Percentiles rank a stretch among this genome's conserved stretches.
Evolutionary conservation across 2,797 vertebrate genomes (phyloP).

Genomic region (Ataeniobius toweri): DNA sequence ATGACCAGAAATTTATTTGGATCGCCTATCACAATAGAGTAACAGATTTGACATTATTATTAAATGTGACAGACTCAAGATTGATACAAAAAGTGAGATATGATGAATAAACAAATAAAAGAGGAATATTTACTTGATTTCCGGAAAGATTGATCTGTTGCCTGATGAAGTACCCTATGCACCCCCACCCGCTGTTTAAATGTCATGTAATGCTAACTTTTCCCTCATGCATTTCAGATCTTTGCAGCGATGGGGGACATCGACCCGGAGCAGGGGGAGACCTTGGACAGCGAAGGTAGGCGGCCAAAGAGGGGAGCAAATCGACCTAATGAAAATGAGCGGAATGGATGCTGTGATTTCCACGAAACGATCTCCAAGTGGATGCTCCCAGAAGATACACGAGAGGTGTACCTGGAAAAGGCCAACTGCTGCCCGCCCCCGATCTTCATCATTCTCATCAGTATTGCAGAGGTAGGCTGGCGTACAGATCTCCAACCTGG

Average conservation of each 20-base stretch:
- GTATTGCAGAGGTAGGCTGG: slow-evolving; percentile 83
- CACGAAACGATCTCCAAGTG: slow-evolving; percentile 82
- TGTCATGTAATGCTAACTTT: background rate
- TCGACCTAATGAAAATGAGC: background rate
- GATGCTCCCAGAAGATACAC: slow-evolving; percentile 84
- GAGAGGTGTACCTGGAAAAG: slow-evolving; percentile 81
- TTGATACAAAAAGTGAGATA: background rate
- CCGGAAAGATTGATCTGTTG: no score
- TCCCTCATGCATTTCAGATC: background rate
- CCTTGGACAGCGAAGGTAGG: slow-evolving; percentile 48
- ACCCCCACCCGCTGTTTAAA: background rate
- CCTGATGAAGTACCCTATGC: background rate
- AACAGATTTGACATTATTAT: background rate
- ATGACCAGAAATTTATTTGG: background rate
- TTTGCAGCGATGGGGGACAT: slow-evolving; percentile 54
- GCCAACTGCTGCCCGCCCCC: slow-evolving; percentile 90
- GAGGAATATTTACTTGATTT: no score
- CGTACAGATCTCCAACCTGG: background rate
- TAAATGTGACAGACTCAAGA: background rate
- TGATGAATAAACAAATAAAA: background rate
- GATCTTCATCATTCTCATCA: slow-evolving; percentile 89
- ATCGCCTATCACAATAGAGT: background rate
- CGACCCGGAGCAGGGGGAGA: slow-evolving; percentile 66
- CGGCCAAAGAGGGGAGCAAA: background rate
- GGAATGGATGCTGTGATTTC: slow-evolving; percentile 71